Conservation (phyloP, 92 coral and sea anemone species). For the Anthopleura xanthogrammica region DNA sequence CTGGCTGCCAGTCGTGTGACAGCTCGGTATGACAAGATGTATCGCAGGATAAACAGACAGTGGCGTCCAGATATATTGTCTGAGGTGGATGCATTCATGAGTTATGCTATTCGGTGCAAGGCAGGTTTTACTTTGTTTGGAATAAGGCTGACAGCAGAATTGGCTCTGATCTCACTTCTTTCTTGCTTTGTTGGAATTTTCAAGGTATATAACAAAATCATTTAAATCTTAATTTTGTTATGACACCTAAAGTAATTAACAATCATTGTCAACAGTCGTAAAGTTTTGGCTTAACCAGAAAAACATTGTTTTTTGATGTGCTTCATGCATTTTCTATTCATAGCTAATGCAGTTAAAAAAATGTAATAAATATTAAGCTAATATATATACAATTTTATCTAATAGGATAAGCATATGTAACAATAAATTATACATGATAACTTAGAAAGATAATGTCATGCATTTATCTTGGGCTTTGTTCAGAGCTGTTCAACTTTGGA, state of each 20-base stretch:
- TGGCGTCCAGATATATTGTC: constrained; percentile 37
- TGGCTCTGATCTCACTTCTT: constrained; percentile 54
- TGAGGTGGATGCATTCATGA: constrained; percentile 54
- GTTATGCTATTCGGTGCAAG: constrained; percentile 56
- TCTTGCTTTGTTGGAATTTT: constrained; percentile 61
- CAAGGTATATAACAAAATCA: background rate
- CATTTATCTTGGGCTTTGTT: constrained; percentile 60
- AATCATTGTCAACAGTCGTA: too few species aligned
- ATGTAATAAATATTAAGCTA: too few species aligned
- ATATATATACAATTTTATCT: too few species aligned
- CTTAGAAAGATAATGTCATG: background rate
- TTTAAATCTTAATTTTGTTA: background rate
- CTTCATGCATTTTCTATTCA: background rate
- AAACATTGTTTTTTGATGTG: too few species aligned
- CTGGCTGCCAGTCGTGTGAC: constrained; percentile 65
- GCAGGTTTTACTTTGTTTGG: constrained; percentile 58
- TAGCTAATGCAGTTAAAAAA: too few species aligned
- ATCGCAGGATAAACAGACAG: constrained; percentile 42
- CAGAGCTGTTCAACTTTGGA: constrained; percentile 77
- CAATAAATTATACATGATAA: background rate
- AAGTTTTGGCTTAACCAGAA: too few species aligned
- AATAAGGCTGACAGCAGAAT: constrained; percentile 35
- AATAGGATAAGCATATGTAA: background rate
- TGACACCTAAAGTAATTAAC: too few species aligned
- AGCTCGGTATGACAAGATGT: constrained; percentile 53